Base-by-base conservation (phyloP, 1,140 invertebrate genomes). In the Pomacea maculata region DNA sequence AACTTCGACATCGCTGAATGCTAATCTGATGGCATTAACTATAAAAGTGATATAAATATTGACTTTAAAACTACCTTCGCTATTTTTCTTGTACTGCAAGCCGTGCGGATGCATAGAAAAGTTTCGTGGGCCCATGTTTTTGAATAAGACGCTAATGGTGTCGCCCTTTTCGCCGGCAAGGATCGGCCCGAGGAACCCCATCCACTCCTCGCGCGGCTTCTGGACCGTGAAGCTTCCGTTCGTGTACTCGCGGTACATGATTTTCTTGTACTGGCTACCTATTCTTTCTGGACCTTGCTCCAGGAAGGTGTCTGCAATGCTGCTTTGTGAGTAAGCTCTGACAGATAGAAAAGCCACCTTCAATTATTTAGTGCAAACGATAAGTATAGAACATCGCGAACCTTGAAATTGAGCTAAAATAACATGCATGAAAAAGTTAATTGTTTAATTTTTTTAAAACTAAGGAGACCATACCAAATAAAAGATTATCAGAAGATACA, bases 101-200 rank as follows among this genome's bases (percentile, higher is more conserved):
- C 86, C 86, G 67, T 87, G 85, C 12, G 86, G 86, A 81, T 89
- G 88, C 29, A 88, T 83, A 21, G 85, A 87, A 74, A 85, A 86
- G 3, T 72, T 85, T 75, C 81, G 75, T 1, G 80, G 80, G 11
- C 78, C 82, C 79, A 83, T 86, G 76, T 90, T 90, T 52, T 83
- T 76, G 82, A 89, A 89, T 14, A 84, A 80, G 2, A 90, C 82
- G 21, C 70, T 19, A 14, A 90, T 82, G n/a, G 81, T 71, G 21
- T 90, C 88, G 19, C 86, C 88, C 8, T 85, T 84, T 77, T 88
- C 85, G 9, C 84, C 88, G 0, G 76, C 65, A 34, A 90, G 78
- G 29, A 84, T 81, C 12, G 89, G 89, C 65, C 89, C 89, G 14
- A 89, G 70, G 25, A 88, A 80, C 1, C 84, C 88, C 68, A 87